These are phyloP conservation scores for Vesta saturnalis DNA, from an alignment of 2,888 invertebrate genomes.

Conservation along the genomic window DNA sequence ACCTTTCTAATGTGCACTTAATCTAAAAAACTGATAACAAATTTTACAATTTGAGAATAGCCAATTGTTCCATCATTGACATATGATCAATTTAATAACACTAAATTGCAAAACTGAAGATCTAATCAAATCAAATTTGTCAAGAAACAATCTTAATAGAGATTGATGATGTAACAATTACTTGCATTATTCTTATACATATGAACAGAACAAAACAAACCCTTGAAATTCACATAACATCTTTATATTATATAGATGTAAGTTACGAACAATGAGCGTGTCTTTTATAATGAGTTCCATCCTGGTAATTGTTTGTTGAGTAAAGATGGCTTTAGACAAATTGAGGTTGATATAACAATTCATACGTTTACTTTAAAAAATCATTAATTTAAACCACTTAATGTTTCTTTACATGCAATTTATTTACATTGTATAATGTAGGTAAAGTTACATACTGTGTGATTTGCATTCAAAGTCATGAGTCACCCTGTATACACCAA, in stretches of 20 bases:
- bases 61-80: neutral
- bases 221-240: slow-evolving; percentile 2
- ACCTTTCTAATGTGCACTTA: no score
- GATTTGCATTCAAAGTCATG: no score
- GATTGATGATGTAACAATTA: slow-evolving; percentile 23
- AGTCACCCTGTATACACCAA: no score
- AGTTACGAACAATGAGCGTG: neutral
- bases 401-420: neutral
- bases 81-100: neutral
- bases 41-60: no score
- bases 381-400: neutral
- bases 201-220: slow-evolving; percentile 9
- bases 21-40: no score
- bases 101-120: neutral
- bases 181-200: slow-evolving; percentile 17
- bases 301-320: slow-evolving; percentile 14
- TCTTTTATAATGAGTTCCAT: slow-evolving; percentile 3
- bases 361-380: neutral
- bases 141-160: slow-evolving; percentile 11
- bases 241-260: neutral
- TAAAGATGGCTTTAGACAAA: neutral
- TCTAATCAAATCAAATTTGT: slow-evolving; percentile 4
- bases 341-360: slow-evolving; percentile 1
- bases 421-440: no score
- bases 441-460: no score